Evolutionary conservation across 2,113 vertebrate genomes (phyloP).

Genomic region (Corythaixoides concolor): DNA sequence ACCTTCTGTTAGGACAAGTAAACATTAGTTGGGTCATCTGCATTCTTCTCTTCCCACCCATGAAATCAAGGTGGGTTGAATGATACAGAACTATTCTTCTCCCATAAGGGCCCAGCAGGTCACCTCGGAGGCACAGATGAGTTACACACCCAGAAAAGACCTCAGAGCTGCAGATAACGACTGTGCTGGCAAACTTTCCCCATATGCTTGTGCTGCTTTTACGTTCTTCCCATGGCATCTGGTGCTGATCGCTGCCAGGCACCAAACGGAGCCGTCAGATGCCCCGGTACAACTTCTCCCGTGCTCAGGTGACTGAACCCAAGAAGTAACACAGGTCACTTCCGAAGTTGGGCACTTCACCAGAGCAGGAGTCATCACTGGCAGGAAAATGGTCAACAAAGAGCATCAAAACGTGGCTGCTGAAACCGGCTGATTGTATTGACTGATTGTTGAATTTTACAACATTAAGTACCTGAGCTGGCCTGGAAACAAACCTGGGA

Average conservation of each 20-base stretch:
- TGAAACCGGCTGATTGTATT: not conserved
- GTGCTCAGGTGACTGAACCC: not conserved
- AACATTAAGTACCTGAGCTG: not conserved
- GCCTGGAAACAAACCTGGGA: constrained; percentile 29
- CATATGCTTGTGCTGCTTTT: not conserved
- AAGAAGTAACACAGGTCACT: not conserved
- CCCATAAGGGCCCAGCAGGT: not conserved
- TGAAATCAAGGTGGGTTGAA: not conserved
- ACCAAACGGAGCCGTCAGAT: not conserved
- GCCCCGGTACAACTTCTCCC: not conserved
- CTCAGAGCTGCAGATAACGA: not conserved
- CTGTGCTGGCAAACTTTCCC: not conserved
- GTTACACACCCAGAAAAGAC: not conserved
- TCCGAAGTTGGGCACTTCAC: not conserved
- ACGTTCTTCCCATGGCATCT: not conserved
- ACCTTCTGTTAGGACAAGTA: not conserved
- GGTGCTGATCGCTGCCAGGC: not conserved
- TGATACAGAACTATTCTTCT: not conserved
- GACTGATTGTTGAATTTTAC: constrained; percentile 24
- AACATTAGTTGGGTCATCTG: not conserved
- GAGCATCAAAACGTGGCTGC: not conserved
- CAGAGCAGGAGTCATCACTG: not conserved
- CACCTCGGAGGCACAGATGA: not conserved
- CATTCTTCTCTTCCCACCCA: not conserved
- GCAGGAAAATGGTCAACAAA: not conserved